Percentiles rank a stretch among this genome's conserved stretches.
phyloP scores from a whole-genome alignment of 2,797 vertebrate genomes.

The Amblyopsis hoosieri region DNA sequence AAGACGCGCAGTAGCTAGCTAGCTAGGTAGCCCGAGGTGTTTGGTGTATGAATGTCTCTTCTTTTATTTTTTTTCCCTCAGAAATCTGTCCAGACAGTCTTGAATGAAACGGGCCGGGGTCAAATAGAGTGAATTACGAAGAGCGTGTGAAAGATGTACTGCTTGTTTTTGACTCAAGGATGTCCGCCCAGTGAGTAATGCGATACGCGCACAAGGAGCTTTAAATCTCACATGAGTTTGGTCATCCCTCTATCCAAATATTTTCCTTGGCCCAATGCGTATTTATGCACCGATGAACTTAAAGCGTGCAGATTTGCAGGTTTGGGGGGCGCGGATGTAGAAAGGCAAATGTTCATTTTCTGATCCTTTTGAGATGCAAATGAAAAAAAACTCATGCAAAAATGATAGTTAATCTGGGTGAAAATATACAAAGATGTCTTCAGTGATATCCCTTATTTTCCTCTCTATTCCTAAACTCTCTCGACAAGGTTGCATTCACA shows the following conservation, averaged over 20 bases:
- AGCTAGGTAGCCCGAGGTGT: constrained; percentile 23
- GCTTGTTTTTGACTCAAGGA: constrained; percentile 34
- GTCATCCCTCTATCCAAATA: constrained; percentile 62
- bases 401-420: no score
- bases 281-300: constrained; percentile 65
- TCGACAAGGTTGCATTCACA: no score
- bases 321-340: constrained; percentile 46
- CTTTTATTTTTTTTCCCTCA: background rate
- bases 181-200: constrained; percentile 37
- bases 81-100: constrained; percentile 13
- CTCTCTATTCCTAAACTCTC: no score
- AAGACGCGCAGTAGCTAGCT: constrained; percentile 10
- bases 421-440: no score
- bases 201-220: constrained; percentile 32
- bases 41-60: constrained; percentile 2
- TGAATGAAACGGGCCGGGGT: constrained; percentile 10
- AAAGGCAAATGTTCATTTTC: constrained; percentile 52
- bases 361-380: constrained; percentile 52
- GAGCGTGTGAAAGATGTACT: constrained; percentile 17
- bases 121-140: background rate
- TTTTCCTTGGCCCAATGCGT: constrained; percentile 65
- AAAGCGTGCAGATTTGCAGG: constrained; percentile 32
- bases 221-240: constrained; percentile 47
- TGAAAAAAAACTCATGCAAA: constrained; percentile 21
- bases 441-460: no score